Conservation (phyloP, 2,888 invertebrate genomes). For the Hydrotaea cyrtoneurina region DNA sequence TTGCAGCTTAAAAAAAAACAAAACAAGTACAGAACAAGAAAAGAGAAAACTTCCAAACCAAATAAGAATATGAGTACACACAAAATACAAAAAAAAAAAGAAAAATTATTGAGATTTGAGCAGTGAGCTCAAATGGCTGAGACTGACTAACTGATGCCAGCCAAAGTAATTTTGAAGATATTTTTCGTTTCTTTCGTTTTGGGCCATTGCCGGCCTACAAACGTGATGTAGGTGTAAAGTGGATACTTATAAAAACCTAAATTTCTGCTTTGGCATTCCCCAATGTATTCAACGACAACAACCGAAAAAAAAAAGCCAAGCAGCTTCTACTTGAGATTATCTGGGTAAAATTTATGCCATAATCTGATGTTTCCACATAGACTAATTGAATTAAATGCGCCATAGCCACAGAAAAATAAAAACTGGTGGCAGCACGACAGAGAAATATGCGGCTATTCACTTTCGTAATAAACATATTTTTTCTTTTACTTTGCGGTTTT, state of each 20-base stretch:
- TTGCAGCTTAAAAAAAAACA: slow-evolving; percentile 52
- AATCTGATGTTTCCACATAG: not conserved
- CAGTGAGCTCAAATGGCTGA: no score
- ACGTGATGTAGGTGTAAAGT: slow-evolving; percentile 65
- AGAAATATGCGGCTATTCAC: slow-evolving; percentile 12
- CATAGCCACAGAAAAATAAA: not conserved
- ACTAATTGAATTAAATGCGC: slow-evolving; percentile 33
- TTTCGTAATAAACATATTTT: not conserved
- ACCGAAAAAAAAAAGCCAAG: no score
- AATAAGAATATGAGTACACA: no score
- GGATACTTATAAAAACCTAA: slow-evolving; percentile 49
- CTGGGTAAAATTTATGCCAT: slow-evolving; percentile 1
- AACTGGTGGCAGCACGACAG: not conserved
- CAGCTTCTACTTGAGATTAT: slow-evolving; percentile 9
- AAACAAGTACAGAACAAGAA: not conserved
- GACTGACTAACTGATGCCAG: no score
- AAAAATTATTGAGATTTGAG: no score
- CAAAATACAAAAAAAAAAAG: no score
- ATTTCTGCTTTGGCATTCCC: not conserved
- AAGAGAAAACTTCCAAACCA: not conserved
- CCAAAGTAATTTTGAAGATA: not conserved
- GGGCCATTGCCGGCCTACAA: slow-evolving; percentile 26
- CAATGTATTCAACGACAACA: not conserved
- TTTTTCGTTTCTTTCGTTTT: not conserved
- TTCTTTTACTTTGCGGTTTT: not conserved